Evolutionary conservation across 2,797 vertebrate genomes (phyloP).

Genomic region (Todus mexicanus): DNA sequence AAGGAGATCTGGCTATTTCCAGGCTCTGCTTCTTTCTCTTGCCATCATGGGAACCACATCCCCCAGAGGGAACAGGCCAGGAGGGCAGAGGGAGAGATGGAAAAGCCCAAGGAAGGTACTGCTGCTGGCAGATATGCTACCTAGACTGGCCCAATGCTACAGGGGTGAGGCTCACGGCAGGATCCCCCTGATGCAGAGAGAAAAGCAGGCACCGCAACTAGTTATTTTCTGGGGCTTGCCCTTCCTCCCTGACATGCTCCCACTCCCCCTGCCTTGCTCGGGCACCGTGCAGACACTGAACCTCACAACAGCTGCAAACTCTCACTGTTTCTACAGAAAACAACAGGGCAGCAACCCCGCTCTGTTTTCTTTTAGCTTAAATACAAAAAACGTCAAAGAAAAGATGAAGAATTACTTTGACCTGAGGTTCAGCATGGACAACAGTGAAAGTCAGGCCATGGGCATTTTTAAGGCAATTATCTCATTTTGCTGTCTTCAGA

Average conservation of each 20-base stretch:
- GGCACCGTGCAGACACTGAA: fast-evolving
- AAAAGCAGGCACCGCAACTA: not conserved
- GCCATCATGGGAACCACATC: not conserved
- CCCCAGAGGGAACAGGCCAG: not conserved
- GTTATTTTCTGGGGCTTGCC: not conserved
- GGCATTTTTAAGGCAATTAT: not conserved
- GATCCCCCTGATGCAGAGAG: not conserved
- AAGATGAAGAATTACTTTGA: not conserved
- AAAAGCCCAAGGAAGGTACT: not conserved
- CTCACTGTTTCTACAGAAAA: slow-evolving; percentile 4
- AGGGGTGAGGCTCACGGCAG: not conserved
- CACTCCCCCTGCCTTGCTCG: not conserved
- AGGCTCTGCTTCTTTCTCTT: not conserved
- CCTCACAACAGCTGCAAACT: slow-evolving; percentile 24
- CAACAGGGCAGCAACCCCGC: not conserved
- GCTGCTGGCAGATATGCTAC: not conserved
- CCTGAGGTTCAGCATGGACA: not conserved
- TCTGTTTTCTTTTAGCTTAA: slow-evolving; percentile 3
- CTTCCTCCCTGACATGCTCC: not conserved
- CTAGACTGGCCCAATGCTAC: not conserved
- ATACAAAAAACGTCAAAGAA: not conserved
- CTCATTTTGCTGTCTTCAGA: not conserved
- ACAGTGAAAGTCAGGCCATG: not conserved
- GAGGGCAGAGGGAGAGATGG: not conserved
- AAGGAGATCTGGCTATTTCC: not conserved